Base-by-base conservation (phyloP, 2,797 vertebrate genomes). In the Mareca penelope region DNA sequence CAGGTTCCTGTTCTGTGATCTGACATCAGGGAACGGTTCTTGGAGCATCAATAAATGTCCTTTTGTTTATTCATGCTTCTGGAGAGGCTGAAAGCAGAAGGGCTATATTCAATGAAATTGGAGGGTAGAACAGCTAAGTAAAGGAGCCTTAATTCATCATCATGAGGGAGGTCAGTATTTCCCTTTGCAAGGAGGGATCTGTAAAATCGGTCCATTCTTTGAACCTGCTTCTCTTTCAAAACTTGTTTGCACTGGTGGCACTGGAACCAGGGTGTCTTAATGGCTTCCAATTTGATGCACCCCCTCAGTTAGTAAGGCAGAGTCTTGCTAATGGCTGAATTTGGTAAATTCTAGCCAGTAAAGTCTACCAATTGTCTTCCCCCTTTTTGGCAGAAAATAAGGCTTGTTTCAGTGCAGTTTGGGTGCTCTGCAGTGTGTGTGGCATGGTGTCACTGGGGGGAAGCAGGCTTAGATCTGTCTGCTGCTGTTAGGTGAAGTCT, bases 11-110 rank as follows among this genome's bases (percentile, higher is more conserved):
- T 92, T 91, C 68, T 35, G 50, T 79, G 82, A 57, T 93, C 55
- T 37, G 55, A 61, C 76, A 88, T 82, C 22, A 60, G 72, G 46
- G 85, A 81, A 42, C 0, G 0, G 55, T 68, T 91, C 22, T 84
- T 80, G 64, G 76, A 88, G 48, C 59, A 35, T 44, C 53, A 76
- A 6, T 92, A 91, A 90, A 40, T 42, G 37, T 89, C 71, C 83
- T 86, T 92, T 95, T 96, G 90, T 95, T 93, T 89, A 37, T 80
- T 78, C 3, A 7, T 94, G 21, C 77, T 84, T 48, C 48, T 59
- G 14, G 48, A 77, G 72, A 89, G 78, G 68, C 67, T 44, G 52
- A 76, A 89, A 64, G 53, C 28, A 77, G 75, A 77, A 92, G 50
- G 39, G 35, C 73, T 69, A 3, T 19, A 29, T 69, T 35, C 3